Evolutionary conservation across 2,113 vertebrate species (phyloP), one percentile per base, ranked within the genome.

Genomic region (Piprites chloris): DNA sequence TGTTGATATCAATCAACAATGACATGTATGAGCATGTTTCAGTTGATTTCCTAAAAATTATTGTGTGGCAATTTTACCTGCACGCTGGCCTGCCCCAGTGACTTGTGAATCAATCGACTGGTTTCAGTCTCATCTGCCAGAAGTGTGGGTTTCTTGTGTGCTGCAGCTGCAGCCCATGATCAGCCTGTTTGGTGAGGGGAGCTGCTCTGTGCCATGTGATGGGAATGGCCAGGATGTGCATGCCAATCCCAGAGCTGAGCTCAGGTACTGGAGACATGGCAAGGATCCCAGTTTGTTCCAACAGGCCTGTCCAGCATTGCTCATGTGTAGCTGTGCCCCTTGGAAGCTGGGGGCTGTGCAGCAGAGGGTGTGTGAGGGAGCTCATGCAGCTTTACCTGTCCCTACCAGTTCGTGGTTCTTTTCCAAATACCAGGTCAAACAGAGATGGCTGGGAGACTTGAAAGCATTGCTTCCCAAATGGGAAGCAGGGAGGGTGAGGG

Each of bases 71-170:
- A 3, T 62, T 87, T 44, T 37, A 84, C 46, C 22, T 35, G 13
- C 12, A 1, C 20, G 41, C n/a, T 75, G 53, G 10, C 12, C 12
- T 30, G 14, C 22, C 22, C 33, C 10, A 14, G 15, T 55, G 55
- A 47, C 30, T 61, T 83, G 2, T 13, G 58, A 35, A 85, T 52
- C 19, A 33, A 7, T 6, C 18, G 41, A 39, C 11, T 10, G 2
- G 6, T 52, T 61, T 68, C 17, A 16, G 44, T 42, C 28, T 65
- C 19, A 20, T 28, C 16, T 73, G 20, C 28, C 46, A 67, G 39
- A 47, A 35, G 39, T 0, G 0, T 33, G 27, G 12, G 7, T 5
- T 85, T 24, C 27, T 63, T 6, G 5, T 18, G 37, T 39, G 23
- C 32, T 53, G 27, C 50, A 67, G 74, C 42, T 89, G 73, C 37